A percentile compares a stretch with the other conserved stretches of the same genome.
phyloP scores from a whole-genome alignment of 2,888 invertebrate species.

The Cistogaster globosa region DNA sequence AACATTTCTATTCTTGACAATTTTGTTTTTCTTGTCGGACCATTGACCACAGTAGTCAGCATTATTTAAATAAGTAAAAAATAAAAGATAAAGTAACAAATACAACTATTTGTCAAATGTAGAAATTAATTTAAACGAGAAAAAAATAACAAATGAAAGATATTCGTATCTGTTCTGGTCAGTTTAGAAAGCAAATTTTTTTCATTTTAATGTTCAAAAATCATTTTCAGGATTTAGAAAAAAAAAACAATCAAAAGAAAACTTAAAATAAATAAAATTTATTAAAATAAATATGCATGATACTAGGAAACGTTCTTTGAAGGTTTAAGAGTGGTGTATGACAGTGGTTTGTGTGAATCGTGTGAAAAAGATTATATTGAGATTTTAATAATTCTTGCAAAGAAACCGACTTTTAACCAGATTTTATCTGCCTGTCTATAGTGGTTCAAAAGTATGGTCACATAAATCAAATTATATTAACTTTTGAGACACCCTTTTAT shows the following conservation, averaged over 20 bases:
- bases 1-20: constrained; percentile 29
- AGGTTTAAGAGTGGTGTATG: background rate
- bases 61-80: constrained; percentile 44
- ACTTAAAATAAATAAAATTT: constrained; percentile 47
- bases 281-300: constrained; percentile 53
- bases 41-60: constrained; percentile 59
- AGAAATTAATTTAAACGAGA: constrained; percentile 43
- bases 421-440: too few species aligned
- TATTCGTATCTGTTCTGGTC: constrained; percentile 21
- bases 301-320: constrained; percentile 1
- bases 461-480: too few species aligned
- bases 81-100: background rate
- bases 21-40: constrained; percentile 2
- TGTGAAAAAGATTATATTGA: too few species aligned
- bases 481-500: too few species aligned
- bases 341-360: constrained; percentile 37
- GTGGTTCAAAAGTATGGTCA: too few species aligned
- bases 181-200: constrained; percentile 17
- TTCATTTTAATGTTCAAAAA: constrained; percentile 57
- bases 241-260: background rate
- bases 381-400: too few species aligned
- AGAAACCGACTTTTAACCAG: too few species aligned
- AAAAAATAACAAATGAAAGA: constrained; percentile 22
- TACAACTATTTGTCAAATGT: constrained; percentile 28
- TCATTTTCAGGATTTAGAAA: constrained; percentile 62